Evolutionary conservation across 2,797 vertebrate genomes (phyloP).

Genomic region (Holocentrus rufus): DNA sequence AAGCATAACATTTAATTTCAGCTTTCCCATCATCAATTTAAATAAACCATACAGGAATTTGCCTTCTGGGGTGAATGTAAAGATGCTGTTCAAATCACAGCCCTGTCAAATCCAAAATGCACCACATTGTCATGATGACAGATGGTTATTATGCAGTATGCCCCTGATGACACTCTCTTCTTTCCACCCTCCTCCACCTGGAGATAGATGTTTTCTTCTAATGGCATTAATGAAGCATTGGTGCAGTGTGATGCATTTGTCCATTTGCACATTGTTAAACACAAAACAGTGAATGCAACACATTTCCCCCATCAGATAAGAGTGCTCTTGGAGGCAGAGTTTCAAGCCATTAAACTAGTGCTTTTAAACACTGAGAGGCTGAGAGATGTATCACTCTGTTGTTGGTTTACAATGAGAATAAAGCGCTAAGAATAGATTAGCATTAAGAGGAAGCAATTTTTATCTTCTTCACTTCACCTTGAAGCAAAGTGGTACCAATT

Average conservation of each 20-base stretch:
- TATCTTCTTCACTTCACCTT: conserved; percentile 1
- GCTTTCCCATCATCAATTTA: background rate
- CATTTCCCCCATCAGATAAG: conserved; percentile 20
- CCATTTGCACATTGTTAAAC: conserved; percentile 19
- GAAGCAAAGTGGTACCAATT: conserved; percentile 6
- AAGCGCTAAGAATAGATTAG: conserved; percentile 1
- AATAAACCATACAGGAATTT: background rate
- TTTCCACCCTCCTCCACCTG: conserved; percentile 6
- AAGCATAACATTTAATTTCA: background rate
- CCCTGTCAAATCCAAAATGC: conserved; percentile 2
- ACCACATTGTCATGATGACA: conserved; percentile 12
- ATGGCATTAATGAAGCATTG: conserved; percentile 37
- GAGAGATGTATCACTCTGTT: conserved; percentile 5
- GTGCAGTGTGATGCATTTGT: conserved; percentile 30
- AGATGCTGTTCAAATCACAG: background rate
- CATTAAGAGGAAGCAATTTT: background rate
- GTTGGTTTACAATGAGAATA: conserved; percentile 15
- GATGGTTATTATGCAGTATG: background rate
- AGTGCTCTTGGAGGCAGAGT: conserved; percentile 36
- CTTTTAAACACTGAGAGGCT: conserved; percentile 36
- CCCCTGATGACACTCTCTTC: conserved; percentile 1
- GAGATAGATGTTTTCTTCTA: conserved; percentile 22
- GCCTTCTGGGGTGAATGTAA: background rate
- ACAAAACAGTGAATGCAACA: conserved; percentile 14
- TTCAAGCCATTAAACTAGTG: conserved; percentile 40